These are phyloP conservation scores for Proterorhinus semilunaris DNA, from an alignment of 2,113 vertebrate genomes.

Conservation along the genomic window DNA sequence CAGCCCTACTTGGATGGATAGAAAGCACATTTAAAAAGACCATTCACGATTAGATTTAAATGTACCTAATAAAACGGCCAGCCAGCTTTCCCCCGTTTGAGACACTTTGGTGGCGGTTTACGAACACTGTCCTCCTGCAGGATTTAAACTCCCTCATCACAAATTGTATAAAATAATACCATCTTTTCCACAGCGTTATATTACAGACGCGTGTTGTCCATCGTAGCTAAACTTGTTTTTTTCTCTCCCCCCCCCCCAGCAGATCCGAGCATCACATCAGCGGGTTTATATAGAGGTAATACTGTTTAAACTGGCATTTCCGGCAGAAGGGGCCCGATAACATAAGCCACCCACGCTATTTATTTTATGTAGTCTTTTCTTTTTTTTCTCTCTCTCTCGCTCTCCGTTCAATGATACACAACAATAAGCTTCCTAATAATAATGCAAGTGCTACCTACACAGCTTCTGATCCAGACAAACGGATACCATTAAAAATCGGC, in stretches of 20 bases:
- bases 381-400: not conserved
- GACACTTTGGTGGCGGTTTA: not conserved
- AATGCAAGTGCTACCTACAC: slow-evolving; percentile 58
- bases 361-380: slow-evolving; percentile 3
- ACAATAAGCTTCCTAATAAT: slow-evolving; percentile 45
- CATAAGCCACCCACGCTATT: slow-evolving; percentile 40
- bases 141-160: not conserved
- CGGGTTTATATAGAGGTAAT: slow-evolving; percentile 72
- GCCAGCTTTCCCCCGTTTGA: not conserved
- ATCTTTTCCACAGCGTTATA: slow-evolving; percentile 50
- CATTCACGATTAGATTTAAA: not conserved
- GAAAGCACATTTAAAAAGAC: too few relatives aligned
- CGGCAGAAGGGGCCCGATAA: slow-evolving; percentile 43
- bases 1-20: too few relatives aligned
- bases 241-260: slow-evolving; percentile 28
- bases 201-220: slow-evolving; percentile 58
- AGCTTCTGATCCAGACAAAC: slow-evolving; percentile 59
- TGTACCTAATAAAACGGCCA: not conserved
- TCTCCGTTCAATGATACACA: slow-evolving; percentile 25
- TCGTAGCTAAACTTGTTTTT: slow-evolving; percentile 49
- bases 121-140: not conserved
- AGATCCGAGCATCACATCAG: slow-evolving; percentile 67
- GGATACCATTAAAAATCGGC: slow-evolving; percentile 48
- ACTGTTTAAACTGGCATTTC: slow-evolving; percentile 58
- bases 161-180: slow-evolving; percentile 4